These are phyloP conservation scores for Danionella cerebrum DNA, from an alignment of 2,113 vertebrate species.

Conservation along the genomic window DNA sequence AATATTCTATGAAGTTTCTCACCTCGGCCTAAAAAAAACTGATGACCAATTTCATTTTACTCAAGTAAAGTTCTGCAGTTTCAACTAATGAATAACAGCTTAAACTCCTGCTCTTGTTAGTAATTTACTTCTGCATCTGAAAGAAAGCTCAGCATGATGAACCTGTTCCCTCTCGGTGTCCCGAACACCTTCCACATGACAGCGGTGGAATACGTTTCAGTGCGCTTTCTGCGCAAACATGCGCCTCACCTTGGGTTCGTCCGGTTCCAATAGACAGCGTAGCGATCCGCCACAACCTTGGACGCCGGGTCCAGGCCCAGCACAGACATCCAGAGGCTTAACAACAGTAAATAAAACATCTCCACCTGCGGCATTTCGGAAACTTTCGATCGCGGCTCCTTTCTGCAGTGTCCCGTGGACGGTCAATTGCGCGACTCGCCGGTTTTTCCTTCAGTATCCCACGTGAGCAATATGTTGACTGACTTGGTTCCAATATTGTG, in stretches of 20 bases:
- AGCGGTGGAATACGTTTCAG: background rate
- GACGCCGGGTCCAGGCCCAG: constrained; percentile 83
- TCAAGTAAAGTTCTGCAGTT: no score
- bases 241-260: constrained; percentile 82
- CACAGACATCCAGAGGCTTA: constrained; percentile 80
- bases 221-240: background rate
- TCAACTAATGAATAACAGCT: no score
- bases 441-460: constrained; percentile 8
- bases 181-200: background rate
- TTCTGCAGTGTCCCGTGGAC: background rate
- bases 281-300: constrained; percentile 90
- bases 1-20: no score
- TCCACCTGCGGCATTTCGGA: constrained; percentile 84
- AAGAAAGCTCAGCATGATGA: background rate
- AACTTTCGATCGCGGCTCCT: constrained; percentile 35
- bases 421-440: constrained; percentile 22
- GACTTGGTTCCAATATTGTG: background rate
- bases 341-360: constrained; percentile 74
- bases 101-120: no score
- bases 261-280: constrained; percentile 95
- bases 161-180: background rate
- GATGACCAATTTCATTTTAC: no score
- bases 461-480: background rate
- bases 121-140: background rate
- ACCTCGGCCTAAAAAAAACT: no score